phyloP scores from a whole-genome alignment of 2,797 vertebrate genomes.

The Natrix natrix region DNA sequence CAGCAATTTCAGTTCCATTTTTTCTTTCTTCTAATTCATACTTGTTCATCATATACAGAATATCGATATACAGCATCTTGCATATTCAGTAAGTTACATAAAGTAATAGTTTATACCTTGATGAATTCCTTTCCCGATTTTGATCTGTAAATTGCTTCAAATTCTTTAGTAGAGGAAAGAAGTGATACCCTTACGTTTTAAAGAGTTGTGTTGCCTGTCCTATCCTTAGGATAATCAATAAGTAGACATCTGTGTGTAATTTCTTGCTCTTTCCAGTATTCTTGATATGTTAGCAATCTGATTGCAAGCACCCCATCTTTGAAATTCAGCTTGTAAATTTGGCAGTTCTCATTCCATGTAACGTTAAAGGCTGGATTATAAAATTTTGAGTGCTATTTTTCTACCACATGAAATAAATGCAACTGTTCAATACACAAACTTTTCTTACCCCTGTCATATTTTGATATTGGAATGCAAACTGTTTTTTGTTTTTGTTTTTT shows the following conservation, averaged over 20 bases:
- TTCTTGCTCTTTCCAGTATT: neutral
- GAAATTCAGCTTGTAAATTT: neutral
- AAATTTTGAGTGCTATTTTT: neutral
- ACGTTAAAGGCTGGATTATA: neutral
- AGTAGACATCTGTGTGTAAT: neutral
- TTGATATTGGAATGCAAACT: neutral
- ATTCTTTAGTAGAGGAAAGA: neutral
- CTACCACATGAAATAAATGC: neutral
- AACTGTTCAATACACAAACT: neutral
- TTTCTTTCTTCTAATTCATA: neutral
- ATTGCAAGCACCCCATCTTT: neutral
- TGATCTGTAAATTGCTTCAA: neutral
- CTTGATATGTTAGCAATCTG: neutral
- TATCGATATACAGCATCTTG: neutral
- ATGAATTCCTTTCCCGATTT: neutral
- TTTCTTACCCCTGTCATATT: neutral
- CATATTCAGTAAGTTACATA: neutral
- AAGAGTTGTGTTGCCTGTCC: neutral
- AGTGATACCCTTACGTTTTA: neutral
- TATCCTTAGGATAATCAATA: neutral
- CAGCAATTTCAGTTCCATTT: neutral
- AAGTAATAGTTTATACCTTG: neutral
- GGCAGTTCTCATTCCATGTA: neutral
- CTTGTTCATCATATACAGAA: neutral
- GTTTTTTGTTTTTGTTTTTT: neutral